A percentile compares a stretch with the other conserved stretches of the same genome.
phyloP scores from a whole-genome alignment of 1,140 invertebrate genomes.

The Drosophila athabasca region DNA sequence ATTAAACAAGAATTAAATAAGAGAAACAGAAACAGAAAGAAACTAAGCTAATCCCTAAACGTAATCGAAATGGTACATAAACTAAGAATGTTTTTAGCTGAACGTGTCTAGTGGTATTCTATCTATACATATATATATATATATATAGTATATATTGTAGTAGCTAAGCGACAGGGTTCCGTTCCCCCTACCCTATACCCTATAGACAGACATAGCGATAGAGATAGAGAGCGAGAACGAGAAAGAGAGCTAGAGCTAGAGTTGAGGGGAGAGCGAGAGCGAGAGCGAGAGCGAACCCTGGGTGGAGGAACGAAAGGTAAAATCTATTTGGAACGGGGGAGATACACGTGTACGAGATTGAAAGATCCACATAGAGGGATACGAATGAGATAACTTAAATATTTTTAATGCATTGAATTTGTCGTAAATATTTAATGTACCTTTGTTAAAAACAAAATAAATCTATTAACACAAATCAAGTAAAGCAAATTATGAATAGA shows the following conservation, averaged over 20 bases:
- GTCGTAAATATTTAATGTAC: constrained; percentile 83
- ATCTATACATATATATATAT: constrained; percentile 41
- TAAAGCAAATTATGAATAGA: constrained; percentile 45
- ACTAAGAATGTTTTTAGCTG: constrained; percentile 78
- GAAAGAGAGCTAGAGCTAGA: neutral
- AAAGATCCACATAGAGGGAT: neutral
- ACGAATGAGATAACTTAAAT: constrained; percentile 60
- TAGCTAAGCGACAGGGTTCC: constrained; percentile 63
- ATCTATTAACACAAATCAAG: constrained; percentile 68
- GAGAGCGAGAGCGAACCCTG: neutral
- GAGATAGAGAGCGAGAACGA: constrained; percentile 9
- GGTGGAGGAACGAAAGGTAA: constrained; percentile 36
- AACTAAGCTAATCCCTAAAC: constrained; percentile 65
- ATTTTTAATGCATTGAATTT: constrained; percentile 82
- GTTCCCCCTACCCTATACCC: constrained; percentile 10
- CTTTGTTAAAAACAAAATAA: constrained; percentile 82
- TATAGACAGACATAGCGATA: constrained; percentile 46
- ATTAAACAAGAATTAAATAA: constrained; percentile 1
- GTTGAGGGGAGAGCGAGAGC: neutral
- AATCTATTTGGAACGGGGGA: constrained; percentile 5
- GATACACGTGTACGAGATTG: constrained; percentile 10
- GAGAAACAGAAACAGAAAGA: constrained; percentile 10
- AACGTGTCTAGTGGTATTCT: constrained; percentile 76
- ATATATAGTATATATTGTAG: constrained; percentile 34
- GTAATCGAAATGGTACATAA: constrained; percentile 57